These are phyloP conservation scores for Gobionotothen gibberifrons DNA, from an alignment of 2,797 vertebrate genomes.

Conservation along the genomic window DNA sequence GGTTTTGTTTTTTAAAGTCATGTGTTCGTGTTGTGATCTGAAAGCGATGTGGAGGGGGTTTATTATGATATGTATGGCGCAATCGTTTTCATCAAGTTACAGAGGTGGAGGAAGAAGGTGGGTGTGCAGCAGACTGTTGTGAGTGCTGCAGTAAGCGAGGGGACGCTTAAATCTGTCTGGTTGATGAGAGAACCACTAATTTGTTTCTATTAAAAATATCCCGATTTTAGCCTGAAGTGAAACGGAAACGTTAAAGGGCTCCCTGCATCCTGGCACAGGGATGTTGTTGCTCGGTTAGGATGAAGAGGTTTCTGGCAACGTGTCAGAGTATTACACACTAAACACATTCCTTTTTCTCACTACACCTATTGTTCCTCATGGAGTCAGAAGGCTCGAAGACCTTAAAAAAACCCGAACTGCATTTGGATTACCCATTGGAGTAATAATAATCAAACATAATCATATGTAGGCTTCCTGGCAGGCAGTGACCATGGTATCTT, in stretches of 20 bases:
- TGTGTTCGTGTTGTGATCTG: conserved; percentile 2
- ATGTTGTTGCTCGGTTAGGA: conserved; percentile 19
- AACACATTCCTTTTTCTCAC: conserved; percentile 26
- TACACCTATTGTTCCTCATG: conserved; percentile 55
- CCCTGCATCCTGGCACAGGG: background rate
- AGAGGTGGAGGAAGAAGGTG: conserved; percentile 66
- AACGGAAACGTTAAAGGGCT: background rate
- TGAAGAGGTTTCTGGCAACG: conserved; percentile 57
- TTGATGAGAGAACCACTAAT: background rate
- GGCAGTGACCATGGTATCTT: conserved; percentile 1
- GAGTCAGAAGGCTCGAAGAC: conserved; percentile 12
- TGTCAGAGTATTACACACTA: conserved; percentile 59
- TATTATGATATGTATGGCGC: conserved; percentile 54
- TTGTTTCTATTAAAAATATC: background rate
- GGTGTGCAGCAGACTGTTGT: conserved; percentile 67
- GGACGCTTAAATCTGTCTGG: conserved; percentile 11
- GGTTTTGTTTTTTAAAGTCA: conserved; percentile 28
- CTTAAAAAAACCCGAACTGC: background rate
- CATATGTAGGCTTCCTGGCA: background rate
- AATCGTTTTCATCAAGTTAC: conserved; percentile 74
- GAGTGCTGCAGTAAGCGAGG: conserved; percentile 60
- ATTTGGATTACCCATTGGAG: background rate
- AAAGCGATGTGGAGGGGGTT: conserved; percentile 4
- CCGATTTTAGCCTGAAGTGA: background rate
- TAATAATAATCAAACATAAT: background rate